Evolutionary conservation across 1,140 invertebrate species (phyloP).

Genomic region (Drosophila tristis): DNA sequence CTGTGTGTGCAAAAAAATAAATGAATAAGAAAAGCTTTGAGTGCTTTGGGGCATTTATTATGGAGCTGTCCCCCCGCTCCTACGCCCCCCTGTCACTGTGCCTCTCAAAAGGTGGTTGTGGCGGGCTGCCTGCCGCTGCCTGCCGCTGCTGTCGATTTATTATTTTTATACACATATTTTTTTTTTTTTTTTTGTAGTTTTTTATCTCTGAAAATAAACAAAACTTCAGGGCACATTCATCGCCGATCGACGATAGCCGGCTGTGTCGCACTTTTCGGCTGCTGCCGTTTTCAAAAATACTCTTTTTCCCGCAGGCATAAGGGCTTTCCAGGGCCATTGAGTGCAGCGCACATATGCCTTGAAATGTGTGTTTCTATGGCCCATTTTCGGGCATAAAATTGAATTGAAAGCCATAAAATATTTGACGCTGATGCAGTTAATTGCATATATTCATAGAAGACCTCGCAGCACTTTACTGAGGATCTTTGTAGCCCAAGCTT

Average conservation of each 20-base stretch:
- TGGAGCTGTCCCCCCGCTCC: constrained; percentile 22
- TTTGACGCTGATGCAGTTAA: too few species aligned
- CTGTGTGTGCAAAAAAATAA: constrained; percentile 38
- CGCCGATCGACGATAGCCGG: constrained; percentile 14
- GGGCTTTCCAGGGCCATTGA: not conserved
- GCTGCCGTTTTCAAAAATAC: constrained; percentile 50
- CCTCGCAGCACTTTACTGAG: too few species aligned
- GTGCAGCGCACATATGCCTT: not conserved
- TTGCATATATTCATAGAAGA: too few species aligned
- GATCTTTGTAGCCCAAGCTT: too few species aligned
- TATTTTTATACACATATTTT: constrained; percentile 25
- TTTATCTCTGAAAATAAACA: constrained; percentile 66
- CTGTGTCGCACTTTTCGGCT: constrained; percentile 50
- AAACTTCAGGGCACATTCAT: constrained; percentile 58
- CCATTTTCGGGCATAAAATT: not conserved
- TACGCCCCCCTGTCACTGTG: constrained; percentile 18
- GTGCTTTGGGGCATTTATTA: constrained; percentile 58
- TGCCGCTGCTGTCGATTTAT: constrained; percentile 42
- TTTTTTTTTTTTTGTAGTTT: constrained; percentile 39
- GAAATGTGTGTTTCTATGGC: not conserved
- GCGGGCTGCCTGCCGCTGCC: not conserved
- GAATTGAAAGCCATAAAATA: too few species aligned
- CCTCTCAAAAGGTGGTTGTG: constrained; percentile 4
- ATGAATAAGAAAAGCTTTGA: constrained; percentile 63
- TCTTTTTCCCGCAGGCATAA: not conserved